Percentiles rank a stretch among this genome's conserved stretches.
Conservation (phyloP, 2,888 invertebrate species). For the Stomorhina lunata region DNA sequence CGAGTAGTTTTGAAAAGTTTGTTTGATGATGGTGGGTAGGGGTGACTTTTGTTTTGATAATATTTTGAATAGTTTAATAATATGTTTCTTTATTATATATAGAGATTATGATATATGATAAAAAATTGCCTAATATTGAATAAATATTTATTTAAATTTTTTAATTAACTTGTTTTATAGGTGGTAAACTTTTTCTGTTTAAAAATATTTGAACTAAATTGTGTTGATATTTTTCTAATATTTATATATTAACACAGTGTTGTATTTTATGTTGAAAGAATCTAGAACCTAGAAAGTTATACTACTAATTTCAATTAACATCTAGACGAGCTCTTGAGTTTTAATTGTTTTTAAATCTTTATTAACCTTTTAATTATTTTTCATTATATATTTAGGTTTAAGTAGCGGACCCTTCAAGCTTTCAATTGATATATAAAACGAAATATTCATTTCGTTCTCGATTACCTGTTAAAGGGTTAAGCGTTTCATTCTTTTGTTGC, state of each 20-base stretch:
- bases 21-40: conserved; percentile 16
- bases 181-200: not conserved
- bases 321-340: no score
- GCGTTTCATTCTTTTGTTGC: no score
- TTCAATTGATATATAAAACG: no score
- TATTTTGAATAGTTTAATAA: not conserved
- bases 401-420: no score
- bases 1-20: not conserved
- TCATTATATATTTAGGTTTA: no score
- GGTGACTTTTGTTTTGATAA: not conserved
- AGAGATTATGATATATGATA: not conserved
- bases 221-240: not conserved
- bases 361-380: no score
- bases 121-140: not conserved
- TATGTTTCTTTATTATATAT: not conserved
- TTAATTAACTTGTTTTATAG: not conserved
- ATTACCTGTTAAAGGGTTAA: no score
- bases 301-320: no score
- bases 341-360: no score
- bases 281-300: no score
- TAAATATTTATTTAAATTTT: conserved; percentile 7
- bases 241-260: conserved; percentile 8
- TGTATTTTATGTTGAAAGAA: no score
- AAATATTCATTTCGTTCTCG: no score
- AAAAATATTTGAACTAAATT: conserved; percentile 20